These are phyloP conservation scores for Lordiphosa fenestrarum DNA, from an alignment of 2,888 invertebrate genomes.

Conservation along the genomic window DNA sequence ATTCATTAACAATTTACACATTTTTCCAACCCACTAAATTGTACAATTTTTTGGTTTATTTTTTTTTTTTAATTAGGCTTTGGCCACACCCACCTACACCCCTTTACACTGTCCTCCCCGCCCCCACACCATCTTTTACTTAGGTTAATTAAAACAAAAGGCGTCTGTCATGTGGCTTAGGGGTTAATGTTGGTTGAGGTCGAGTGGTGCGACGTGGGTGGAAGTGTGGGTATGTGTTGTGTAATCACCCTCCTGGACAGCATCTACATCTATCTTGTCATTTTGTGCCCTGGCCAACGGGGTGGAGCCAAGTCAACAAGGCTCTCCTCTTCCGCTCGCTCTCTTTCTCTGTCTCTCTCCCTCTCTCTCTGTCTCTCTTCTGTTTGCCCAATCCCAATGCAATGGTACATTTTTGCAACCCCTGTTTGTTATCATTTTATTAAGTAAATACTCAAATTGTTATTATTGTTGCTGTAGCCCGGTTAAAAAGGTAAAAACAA, in stretches of 20 bases:
- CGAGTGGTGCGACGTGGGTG: not conserved
- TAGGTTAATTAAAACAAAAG: constrained; percentile 73
- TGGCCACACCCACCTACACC: constrained; percentile 36
- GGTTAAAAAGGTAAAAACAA: not conserved
- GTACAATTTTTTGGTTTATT: constrained; percentile 16
- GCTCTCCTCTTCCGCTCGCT: not conserved
- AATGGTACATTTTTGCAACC: constrained; percentile 46
- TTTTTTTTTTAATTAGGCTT: constrained; percentile 14
- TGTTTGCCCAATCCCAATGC: constrained; percentile 42
- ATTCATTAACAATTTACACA: constrained; percentile 11
- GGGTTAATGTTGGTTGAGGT: constrained; percentile 50
- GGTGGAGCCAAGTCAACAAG: constrained; percentile 39
- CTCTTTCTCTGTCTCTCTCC: constrained; percentile 2
- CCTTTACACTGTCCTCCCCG: not conserved
- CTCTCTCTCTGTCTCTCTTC: constrained; percentile 14
- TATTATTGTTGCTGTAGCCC: too few relatives aligned
- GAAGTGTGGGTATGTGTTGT: constrained; percentile 10
- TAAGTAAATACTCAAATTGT: constrained; percentile 50
- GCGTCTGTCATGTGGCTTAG: constrained; percentile 57
- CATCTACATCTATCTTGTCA: constrained; percentile 21
- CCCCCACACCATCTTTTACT: constrained; percentile 38
- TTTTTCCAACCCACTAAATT: constrained; percentile 11
- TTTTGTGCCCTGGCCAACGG: constrained; percentile 14
- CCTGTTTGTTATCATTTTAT: constrained; percentile 49
- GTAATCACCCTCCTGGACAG: constrained; percentile 32